Evolutionary conservation across 2,113 vertebrate species (phyloP).

Genomic region (Sinocyclocheilus maitianheensis): DNA sequence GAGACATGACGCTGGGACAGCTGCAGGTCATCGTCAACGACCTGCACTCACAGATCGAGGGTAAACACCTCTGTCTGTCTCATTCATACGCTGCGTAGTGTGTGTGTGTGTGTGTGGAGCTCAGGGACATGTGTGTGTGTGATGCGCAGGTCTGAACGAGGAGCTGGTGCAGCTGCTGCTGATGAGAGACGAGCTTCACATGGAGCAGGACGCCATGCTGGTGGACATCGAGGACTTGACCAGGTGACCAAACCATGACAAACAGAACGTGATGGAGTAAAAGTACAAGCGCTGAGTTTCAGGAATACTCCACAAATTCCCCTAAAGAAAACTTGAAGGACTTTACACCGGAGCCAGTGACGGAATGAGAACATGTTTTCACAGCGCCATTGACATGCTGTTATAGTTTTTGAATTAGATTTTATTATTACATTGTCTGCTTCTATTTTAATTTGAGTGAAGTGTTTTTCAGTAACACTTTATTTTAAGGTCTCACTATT

Average conservation of each 20-base stretch:
- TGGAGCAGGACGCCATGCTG: constrained; percentile 98
- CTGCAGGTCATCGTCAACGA: constrained; percentile 98
- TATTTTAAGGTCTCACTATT: too few relatives aligned
- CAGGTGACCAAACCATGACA: constrained; percentile 74
- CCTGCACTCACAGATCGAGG: constrained; percentile 98
- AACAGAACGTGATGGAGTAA: not conserved
- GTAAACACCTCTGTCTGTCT: constrained; percentile 70
- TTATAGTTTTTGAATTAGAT: not conserved
- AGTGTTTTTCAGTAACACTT: too few relatives aligned
- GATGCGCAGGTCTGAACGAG: constrained; percentile 89
- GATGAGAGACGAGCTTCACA: constrained; percentile 95
- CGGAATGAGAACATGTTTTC: not conserved
- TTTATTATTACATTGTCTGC: not conserved
- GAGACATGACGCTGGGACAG: constrained; percentile 97
- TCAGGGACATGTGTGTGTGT: not conserved
- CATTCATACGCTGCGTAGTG: not conserved
- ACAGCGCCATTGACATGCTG: too few relatives aligned
- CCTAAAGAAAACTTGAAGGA: not conserved
- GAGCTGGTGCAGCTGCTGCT: constrained; percentile 97
- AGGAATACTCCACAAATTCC: not conserved
- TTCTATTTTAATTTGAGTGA: not conserved
- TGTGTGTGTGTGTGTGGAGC: not conserved
- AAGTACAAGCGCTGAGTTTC: not conserved
- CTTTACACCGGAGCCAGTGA: not conserved
- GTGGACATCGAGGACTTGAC: constrained; percentile 98